Evolutionary conservation across 2,113 vertebrate genomes (phyloP), one percentile per base, ranked within the genome.

Genomic region (Labeo catla): DNA sequence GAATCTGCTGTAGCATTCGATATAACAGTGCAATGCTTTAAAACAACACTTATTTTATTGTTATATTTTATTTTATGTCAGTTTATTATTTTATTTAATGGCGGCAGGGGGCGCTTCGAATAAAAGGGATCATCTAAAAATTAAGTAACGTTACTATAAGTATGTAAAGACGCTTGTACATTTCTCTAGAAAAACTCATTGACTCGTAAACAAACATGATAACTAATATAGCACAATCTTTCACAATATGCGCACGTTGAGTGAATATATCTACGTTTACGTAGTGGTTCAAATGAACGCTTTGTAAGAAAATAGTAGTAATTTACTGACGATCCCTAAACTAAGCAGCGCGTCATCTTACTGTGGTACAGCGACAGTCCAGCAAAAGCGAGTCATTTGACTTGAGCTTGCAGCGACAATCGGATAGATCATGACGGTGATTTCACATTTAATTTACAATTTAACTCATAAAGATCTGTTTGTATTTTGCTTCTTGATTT

Each of bases 341-440:
- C 12, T 45, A 57, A 34, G 36, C 63, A 39, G 0, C 8, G 9
- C 63, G 63, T 82, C 80, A 68, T 50, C 39, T 19, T 5, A 68
- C 45, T n/a, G 63, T 21, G 8, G 47, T 5, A 5, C 39, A 39
- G 28, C 23, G 1, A 4, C 45, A 52, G 63, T 21, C 23, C 23
- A 47, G 19, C 54, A 13, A 28, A 28, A 21, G 3, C 23, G 16
- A 82, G 23, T 47, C 43, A 50, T 9, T 34, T 12, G 8, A 21
- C 1, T 50, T 36, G 28, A 50, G 13, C 8, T 45, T 23, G 2
- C 15, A 15, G 10, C 3, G 9, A 45, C 23, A 28, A 39, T 54
- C 39, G 15, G 66, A 74, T 21, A 2, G 19, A 89, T 81, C 79
- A 89, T 89, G 88, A n/a, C 86, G 72, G 88, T 89, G 81, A 52